Evolutionary conservation across 2,888 invertebrate genomes (phyloP).

Genomic region (Drosophila mayaguana): DNA sequence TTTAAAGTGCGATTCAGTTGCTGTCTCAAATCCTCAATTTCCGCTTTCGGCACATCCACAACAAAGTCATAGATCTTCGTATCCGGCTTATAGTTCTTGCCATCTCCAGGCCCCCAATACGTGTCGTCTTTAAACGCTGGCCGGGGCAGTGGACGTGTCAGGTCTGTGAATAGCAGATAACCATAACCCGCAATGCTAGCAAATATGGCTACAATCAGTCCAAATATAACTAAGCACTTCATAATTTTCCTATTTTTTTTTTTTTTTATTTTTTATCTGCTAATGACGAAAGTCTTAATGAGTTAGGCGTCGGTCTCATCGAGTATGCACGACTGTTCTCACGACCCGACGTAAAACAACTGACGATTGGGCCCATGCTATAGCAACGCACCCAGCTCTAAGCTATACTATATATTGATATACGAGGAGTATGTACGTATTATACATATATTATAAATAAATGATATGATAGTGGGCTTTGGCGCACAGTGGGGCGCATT

Average conservation of each 20-base stretch:
- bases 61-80: slow-evolving; percentile 74
- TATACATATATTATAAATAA: slow-evolving; percentile 5
- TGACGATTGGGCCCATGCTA: slow-evolving; percentile 25
- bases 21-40: slow-evolving; percentile 87
- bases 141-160: slow-evolving; percentile 77
- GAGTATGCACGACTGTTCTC: slow-evolving; percentile 34
- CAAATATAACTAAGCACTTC: slow-evolving; percentile 71
- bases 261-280: slow-evolving; percentile 36
- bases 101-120: slow-evolving; percentile 84
- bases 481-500: slow-evolving; percentile 37
- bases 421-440: background rate
- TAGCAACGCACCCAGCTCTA: background rate
- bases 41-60: slow-evolving; percentile 63
- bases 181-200: slow-evolving; percentile 65
- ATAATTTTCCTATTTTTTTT: slow-evolving; percentile 33
- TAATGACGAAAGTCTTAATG: slow-evolving; percentile 38
- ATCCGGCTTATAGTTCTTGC: slow-evolving; percentile 76
- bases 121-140: slow-evolving; percentile 80
- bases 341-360: slow-evolving; percentile 35
- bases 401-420: slow-evolving; percentile 17
- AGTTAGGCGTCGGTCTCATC: slow-evolving; percentile 6
- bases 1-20: slow-evolving; percentile 87
- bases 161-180: slow-evolving; percentile 68
- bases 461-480: slow-evolving; percentile 8
- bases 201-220: slow-evolving; percentile 66